Conservation (phyloP, 2,797 vertebrate species). For the Pangasius mekongensis region DNA sequence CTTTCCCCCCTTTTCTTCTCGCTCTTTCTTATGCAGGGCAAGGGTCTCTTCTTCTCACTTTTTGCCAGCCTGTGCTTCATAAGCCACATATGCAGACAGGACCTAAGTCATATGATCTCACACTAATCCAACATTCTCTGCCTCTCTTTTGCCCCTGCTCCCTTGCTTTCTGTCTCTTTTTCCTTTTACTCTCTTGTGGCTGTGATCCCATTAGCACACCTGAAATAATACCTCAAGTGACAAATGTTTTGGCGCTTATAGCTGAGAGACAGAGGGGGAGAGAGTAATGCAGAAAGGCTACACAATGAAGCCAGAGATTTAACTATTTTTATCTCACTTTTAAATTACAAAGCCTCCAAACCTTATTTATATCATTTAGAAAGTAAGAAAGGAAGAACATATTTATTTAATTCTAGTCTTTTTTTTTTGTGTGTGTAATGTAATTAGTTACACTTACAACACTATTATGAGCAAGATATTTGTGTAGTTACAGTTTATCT, state of each 20-base stretch:
- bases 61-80: conserved; percentile 49
- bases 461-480: not conserved
- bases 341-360: conserved; percentile 63
- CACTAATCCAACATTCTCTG: conserved; percentile 57
- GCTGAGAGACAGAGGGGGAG: conserved; percentile 59
- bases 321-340: conserved; percentile 60
- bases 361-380: conserved; percentile 35
- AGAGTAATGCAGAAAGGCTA: conserved; percentile 34
- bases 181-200: conserved; percentile 60
- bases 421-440: not conserved
- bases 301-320: conserved; percentile 52
- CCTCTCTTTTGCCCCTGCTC: conserved; percentile 38
- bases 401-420: not conserved
- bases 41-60: conserved; percentile 59
- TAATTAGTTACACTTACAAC: not conserved
- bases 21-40: conserved; percentile 49
- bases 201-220: conserved; percentile 81
- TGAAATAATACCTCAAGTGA: conserved; percentile 78
- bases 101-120: conserved; percentile 55
- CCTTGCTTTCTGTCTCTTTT: conserved; percentile 53
- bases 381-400: not conserved
- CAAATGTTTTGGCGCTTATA: conserved; percentile 66
- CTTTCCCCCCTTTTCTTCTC: conserved; percentile 58
- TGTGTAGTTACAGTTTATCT: not conserved
- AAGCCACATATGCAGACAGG: conserved; percentile 55